Evolutionary conservation across 2,113 vertebrate genomes (phyloP).

Genomic region (Phoxinus phoxinus): DNA sequence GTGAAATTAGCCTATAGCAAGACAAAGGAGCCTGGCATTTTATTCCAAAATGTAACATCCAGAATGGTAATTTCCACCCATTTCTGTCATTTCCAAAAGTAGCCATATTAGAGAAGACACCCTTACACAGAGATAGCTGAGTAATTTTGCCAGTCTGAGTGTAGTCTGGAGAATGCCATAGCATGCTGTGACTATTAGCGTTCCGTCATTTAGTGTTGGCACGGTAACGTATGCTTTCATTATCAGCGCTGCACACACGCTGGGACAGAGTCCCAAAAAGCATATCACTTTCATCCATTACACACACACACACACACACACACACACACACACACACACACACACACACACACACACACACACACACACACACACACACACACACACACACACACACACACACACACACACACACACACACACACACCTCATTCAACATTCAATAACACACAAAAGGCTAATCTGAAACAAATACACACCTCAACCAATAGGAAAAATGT

Average conservation of each 20-base stretch:
- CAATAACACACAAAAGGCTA: neutral
- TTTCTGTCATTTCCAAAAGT: neutral
- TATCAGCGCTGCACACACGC: slow-evolving; percentile 57
- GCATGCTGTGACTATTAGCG: slow-evolving; percentile 39
- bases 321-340: too few species aligned
- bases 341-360: slow-evolving; percentile 21
- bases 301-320: neutral
- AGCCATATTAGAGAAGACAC: slow-evolving; percentile 1
- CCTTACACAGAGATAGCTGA: neutral
- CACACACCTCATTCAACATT: neutral
- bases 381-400: slow-evolving; percentile 6
- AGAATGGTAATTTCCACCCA: slow-evolving; percentile 1
- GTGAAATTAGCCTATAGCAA: neutral
- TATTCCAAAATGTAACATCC: neutral
- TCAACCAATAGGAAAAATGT: slow-evolving; percentile 14
- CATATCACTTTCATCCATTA: slow-evolving; percentile 44
- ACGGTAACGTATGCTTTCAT: neutral
- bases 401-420: neutral
- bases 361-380: neutral
- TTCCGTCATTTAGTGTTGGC: slow-evolving; percentile 36
- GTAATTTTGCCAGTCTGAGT: slow-evolving; percentile 13
- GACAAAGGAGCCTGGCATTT: neutral
- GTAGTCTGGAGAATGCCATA: slow-evolving; percentile 6
- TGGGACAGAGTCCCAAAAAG: slow-evolving; percentile 43
- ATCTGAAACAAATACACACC: slow-evolving; percentile 17